Base-by-base conservation (phyloP, 1,140 invertebrate genomes). In the Physella acuta region DNA sequence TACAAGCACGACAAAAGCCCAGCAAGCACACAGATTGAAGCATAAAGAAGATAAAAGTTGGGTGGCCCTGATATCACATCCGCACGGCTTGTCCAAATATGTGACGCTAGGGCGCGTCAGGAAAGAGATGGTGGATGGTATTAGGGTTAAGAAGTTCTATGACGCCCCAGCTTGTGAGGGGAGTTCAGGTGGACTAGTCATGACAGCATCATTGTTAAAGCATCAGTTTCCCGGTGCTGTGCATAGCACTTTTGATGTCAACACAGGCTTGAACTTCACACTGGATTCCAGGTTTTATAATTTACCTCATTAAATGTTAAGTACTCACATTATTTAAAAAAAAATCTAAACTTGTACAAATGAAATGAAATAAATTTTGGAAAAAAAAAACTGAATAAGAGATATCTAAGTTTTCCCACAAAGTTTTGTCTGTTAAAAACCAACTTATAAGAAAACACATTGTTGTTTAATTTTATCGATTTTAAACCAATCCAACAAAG, bases 221-320 rank as follows among this genome's bases (percentile, higher is more conserved):
- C 58, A 30, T 30, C 58, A 60, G 58, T 60, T 24, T 24, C 58
- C 58, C 5, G 58, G 58, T 31, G 58, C 58, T 34, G 58, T 60
- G 3, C 58, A 60, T 30, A 60, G 58, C 30, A 14, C 16, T 17
- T 31, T 16, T 60, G 58, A 60, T 34, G 11, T 14, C 28, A 11
- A 28, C 11, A 60, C 11, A 14, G 26, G 58, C 33, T 60, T 55
- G 16, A 51, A 67, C 28, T n/a, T 56, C n/a, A n/a, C 51, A 3
- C 24, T 56, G 26, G 31, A 33, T 17, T 67, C 31, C 24, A 34
- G 33, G 33, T 33, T 36, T 14, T 5, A 3, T 20, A 20, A 44
- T 30, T 39, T 1, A n/a, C n/a, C n/a, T n/a, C n/a, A n/a, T n/a
- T n/a, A n/a, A n/a, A n/a, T n/a, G n/a, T n/a, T n/a, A n/a, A n/a